phyloP scores from a whole-genome alignment of 2,797 vertebrate species.

The Carapus acus region DNA sequence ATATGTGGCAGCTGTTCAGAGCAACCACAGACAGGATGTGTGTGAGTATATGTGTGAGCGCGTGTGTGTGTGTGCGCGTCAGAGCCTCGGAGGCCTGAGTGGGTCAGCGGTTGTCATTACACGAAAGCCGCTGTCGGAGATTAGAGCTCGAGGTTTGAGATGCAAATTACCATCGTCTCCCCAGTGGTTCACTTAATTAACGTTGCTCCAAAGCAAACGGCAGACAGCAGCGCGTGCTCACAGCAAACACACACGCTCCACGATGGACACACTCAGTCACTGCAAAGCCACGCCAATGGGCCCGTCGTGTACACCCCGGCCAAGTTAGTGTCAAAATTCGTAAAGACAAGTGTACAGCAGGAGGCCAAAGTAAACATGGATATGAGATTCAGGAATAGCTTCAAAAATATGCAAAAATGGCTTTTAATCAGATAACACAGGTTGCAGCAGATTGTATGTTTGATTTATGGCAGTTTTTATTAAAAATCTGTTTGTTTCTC shows the following conservation, averaged over 20 bases:
- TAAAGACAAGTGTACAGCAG: not conserved
- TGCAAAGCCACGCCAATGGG: not conserved
- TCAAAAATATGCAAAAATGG: not conserved
- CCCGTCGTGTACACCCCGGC: not conserved
- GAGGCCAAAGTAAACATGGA: not conserved
- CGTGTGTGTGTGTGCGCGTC: slow-evolving; percentile 5
- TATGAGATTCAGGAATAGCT: not conserved
- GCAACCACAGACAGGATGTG: too few species aligned
- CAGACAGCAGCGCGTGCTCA: slow-evolving; percentile 1
- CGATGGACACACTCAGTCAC: not conserved
- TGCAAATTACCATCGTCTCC: slow-evolving; percentile 45
- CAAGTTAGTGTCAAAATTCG: not conserved
- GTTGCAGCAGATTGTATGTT: too few species aligned
- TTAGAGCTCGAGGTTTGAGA: slow-evolving; percentile 45
- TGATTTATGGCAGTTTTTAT: too few species aligned
- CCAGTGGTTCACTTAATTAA: slow-evolving; percentile 42
- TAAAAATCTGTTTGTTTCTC: too few species aligned
- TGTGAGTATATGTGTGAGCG: too few species aligned
- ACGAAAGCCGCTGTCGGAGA: slow-evolving; percentile 38
- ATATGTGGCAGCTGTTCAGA: too few species aligned
- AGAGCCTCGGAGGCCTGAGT: slow-evolving; percentile 20
- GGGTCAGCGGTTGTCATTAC: slow-evolving; percentile 47
- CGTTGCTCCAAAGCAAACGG: slow-evolving; percentile 28
- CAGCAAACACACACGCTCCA: not conserved
- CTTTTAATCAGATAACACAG: too few species aligned